Evolutionary conservation across 2,888 invertebrate genomes (phyloP).

Genomic region (Pristionchus entomophagus): DNA sequence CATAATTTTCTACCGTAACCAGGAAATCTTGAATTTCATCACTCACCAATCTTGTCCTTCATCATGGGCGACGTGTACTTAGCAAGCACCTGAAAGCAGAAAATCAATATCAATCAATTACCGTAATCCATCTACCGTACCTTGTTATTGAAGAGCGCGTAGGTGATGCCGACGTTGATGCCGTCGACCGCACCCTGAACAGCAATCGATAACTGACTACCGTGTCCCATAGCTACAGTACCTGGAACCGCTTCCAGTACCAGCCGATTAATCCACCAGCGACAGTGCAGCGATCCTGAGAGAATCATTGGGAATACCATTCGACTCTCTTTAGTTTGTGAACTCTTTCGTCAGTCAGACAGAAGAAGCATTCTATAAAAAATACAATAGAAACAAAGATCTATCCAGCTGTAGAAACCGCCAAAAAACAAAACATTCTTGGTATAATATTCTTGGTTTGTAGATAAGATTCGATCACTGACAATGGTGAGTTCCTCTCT

Average conservation of each 20-base stretch:
- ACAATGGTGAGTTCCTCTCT: slow-evolving; percentile 61
- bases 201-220: background rate
- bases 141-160: slow-evolving; percentile 60
- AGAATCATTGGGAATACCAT: too few species aligned
- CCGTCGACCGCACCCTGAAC: slow-evolving; percentile 72
- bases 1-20: too few species aligned
- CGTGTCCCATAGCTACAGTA: background rate
- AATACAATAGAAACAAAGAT: too few species aligned
- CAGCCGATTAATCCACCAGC: slow-evolving; percentile 71
- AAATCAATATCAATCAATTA: background rate
- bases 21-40: background rate
- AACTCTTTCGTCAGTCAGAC: too few species aligned
- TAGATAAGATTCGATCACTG: slow-evolving; percentile 14
- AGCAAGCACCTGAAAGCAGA: slow-evolving; percentile 52
- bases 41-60: slow-evolving; percentile 30
- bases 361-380: too few species aligned
- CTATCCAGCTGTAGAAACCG: too few species aligned
- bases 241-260: slow-evolving; percentile 73
- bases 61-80: slow-evolving; percentile 65
- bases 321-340: too few species aligned
- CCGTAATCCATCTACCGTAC: slow-evolving; percentile 32
- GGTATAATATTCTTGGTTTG: background rate
- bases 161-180: slow-evolving; percentile 69
- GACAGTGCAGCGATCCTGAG: slow-evolving; percentile 69
- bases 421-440: background rate